Percentiles rank a stretch among this genome's conserved stretches.
Evolutionary conservation across 2,113 vertebrate species (phyloP).

Genomic region (Vanacampus margaritifer): DNA sequence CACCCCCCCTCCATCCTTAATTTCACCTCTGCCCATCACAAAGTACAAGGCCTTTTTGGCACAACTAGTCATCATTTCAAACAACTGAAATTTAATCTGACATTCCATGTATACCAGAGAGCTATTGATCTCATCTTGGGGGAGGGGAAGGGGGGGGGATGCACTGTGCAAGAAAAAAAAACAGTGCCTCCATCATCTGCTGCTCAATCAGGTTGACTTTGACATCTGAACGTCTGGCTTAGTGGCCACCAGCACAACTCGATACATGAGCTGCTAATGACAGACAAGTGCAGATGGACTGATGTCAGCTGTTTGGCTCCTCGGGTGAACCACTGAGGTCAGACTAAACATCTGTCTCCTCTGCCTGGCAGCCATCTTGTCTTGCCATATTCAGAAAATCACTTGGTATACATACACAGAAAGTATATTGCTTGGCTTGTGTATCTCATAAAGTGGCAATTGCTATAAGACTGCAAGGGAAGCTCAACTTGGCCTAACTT

Average conservation of each 20-base stretch:
- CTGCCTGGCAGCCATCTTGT: slow-evolving; percentile 46
- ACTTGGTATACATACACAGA: slow-evolving; percentile 34
- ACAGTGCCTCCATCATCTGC: slow-evolving; percentile 45
- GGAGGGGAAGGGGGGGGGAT: too few relatives aligned
- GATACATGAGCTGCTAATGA: slow-evolving; percentile 56
- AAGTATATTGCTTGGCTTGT: neutral
- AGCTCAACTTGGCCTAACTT: too few relatives aligned
- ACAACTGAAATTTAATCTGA: slow-evolving; percentile 76
- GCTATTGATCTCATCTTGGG: slow-evolving; percentile 65
- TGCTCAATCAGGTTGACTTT: slow-evolving; percentile 58
- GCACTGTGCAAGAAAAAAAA: slow-evolving; percentile 10
- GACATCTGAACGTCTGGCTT: slow-evolving; percentile 47
- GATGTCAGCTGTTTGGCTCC: slow-evolving; percentile 40
- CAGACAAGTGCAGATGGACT: slow-evolving; percentile 54
- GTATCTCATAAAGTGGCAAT: neutral
- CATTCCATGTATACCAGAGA: slow-evolving; percentile 59
- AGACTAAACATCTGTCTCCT: slow-evolving; percentile 46
- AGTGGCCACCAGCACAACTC: slow-evolving; percentile 21
- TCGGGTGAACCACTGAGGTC: slow-evolving; percentile 42
- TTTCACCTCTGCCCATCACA: slow-evolving; percentile 58
- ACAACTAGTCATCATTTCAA: slow-evolving; percentile 69
- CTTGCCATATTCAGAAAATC: slow-evolving; percentile 34
- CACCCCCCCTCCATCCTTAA: slow-evolving; percentile 35
- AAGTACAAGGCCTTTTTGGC: slow-evolving; percentile 56
- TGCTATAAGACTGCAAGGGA: too few relatives aligned